Evolutionary conservation across 2,888 invertebrate species (phyloP).

Genomic region (Caenorhabditis drosophilae): DNA sequence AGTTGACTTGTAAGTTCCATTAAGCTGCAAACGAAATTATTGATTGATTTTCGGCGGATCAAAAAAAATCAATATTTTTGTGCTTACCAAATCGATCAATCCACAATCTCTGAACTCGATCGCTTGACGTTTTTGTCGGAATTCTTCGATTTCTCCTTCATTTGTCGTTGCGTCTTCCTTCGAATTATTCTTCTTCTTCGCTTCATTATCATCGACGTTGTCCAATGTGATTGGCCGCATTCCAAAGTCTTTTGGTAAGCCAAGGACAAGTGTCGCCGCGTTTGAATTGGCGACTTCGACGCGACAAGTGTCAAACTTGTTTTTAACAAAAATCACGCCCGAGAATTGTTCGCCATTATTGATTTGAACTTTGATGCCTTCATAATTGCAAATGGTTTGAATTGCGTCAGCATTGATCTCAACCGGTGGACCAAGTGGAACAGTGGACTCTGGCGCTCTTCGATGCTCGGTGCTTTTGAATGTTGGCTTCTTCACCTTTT

Average conservation of each 20-base stretch:
- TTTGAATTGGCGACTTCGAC: constrained; percentile 65
- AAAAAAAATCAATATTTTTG: constrained; percentile 1
- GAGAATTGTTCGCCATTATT: constrained; percentile 65
- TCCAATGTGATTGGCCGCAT: constrained; percentile 64
- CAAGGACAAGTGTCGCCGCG: constrained; percentile 63
- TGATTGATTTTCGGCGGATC: background rate
- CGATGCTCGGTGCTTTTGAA: constrained; percentile 48
- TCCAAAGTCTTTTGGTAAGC: constrained; percentile 67
- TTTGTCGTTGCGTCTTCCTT: constrained; percentile 30
- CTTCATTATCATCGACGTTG: constrained; percentile 49
- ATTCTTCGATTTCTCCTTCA: constrained; percentile 47
- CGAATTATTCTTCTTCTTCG: constrained; percentile 34
- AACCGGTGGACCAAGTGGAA: constrained; percentile 55
- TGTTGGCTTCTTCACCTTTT: constrained; percentile 53
- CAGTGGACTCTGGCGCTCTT: constrained; percentile 48
- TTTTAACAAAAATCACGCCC: constrained; percentile 69
- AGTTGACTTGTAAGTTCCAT: constrained; percentile 68
- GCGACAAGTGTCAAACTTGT: constrained; percentile 68
- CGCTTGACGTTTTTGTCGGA: constrained; percentile 55
- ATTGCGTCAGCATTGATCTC: constrained; percentile 60
- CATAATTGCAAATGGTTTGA: constrained; percentile 69
- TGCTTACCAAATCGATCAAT: constrained; percentile 63
- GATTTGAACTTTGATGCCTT: constrained; percentile 68
- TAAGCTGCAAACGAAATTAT: too few species aligned
- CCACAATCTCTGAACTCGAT: constrained; percentile 65